phyloP scores from a whole-genome alignment of 2,113 vertebrate genomes.

The Halcyon senegalensis region DNA sequence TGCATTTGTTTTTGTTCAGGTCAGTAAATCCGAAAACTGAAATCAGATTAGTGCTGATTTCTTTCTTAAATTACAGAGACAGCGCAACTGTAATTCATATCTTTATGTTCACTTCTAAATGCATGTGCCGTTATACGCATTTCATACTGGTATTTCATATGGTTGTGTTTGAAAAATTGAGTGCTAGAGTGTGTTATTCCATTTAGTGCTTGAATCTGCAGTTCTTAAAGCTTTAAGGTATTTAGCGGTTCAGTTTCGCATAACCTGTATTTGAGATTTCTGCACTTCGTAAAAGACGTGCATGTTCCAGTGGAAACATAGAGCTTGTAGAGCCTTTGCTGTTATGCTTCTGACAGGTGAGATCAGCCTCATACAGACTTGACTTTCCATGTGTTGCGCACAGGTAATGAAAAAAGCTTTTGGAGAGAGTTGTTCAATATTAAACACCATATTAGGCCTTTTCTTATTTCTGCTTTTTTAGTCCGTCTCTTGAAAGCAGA shows the following conservation, averaged over 20 bases:
- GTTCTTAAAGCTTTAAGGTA: not conserved
- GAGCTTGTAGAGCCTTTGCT: not conserved
- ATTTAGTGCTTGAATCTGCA: not conserved
- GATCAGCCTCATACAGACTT: not conserved
- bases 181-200: not conserved
- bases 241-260: not conserved
- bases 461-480: not conserved
- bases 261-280: not conserved
- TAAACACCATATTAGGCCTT: not conserved
- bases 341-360: not conserved
- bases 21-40: not conserved
- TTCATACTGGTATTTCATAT: not conserved
- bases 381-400: not conserved
- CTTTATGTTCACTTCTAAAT: not conserved
- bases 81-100: not conserved
- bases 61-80: not conserved
- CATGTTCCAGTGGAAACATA: not conserved
- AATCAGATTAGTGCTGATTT: not conserved
- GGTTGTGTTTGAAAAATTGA: not conserved
- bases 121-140: not conserved
- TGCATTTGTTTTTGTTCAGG: not conserved
- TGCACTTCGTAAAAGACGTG: not conserved
- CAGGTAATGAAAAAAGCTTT: not conserved
- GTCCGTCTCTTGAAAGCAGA: not conserved
- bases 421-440: not conserved